Evolutionary conservation across 2,113 vertebrate genomes (phyloP), one percentile per base, ranked within the genome.

Genomic region (Numida meleagris): DNA sequence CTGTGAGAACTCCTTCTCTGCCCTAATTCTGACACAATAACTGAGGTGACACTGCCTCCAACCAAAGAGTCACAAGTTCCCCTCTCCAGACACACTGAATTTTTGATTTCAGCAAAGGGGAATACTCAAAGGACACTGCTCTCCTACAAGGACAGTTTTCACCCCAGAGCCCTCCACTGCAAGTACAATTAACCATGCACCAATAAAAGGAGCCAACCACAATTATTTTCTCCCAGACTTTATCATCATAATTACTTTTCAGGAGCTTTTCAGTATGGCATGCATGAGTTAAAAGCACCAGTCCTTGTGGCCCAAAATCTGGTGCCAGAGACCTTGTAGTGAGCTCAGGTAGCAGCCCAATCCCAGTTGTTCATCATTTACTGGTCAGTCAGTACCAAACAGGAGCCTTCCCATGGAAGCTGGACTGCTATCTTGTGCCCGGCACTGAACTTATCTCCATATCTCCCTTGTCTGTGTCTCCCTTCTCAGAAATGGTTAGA

Each of bases 401-500:
- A 82, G 53, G 14, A 94, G 42, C 27, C 43, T 86, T 12, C 6
- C 31, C 7, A 65, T 73, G 25, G 57, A 96, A 94, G 38, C 17
- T n/a, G 46, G 46, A 38, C 24, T 80, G 27, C 46, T 63, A 59
- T 21, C 87, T 70, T 68, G 46, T 70, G 61, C 50, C 51, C 61
- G 27, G 46, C 33, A 66, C 63, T 50, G 61, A 94, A 57, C 21
- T 45, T 82, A 31, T 77, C 14, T 15, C n/a, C 59, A 3, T 61
- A 51, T 71, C 24, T 68, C n/a, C 58, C 85, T 40, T 7, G 43
- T 46, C 55, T 80, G 45, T 1, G 2, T 48, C 61, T 76, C 63
- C 50, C 80, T 88, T 59, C 51, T 76, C 36, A 84, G 70, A 96
- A 97, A 94, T 87, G 33, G 79, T 84, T 29, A 80, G 48, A 38